Base-by-base conservation (phyloP, 2,797 vertebrate species). In the Bradypus variegatus region DNA sequence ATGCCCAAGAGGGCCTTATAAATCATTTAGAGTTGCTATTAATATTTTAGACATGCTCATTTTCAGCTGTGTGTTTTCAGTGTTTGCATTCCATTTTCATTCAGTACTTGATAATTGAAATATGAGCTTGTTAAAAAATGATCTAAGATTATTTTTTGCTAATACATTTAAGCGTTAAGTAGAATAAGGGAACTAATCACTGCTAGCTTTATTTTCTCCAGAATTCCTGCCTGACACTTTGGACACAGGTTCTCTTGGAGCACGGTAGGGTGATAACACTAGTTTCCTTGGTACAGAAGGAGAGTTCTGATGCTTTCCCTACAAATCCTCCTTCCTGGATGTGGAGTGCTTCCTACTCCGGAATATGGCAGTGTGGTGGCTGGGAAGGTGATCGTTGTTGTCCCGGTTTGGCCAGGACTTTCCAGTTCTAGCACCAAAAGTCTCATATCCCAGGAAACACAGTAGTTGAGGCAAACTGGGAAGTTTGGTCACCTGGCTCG, bases 21-120 rank as follows among this genome's bases (percentile, higher is more conserved):
- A 96, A 96, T 96, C 94, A 95, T 95, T 96, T 86, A 95, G 80
- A 91, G 88, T 75, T 94, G 88, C 73, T 91, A 95, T 96, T 93
- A 96, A 95, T 96, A 94, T 95, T 96, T 96, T 67, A 95, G 92
- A 84, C 86, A 21, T 89, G 94, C 90, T 94, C 93, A 89, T 92
- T 95, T 95, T 96, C 94, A 95, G 91, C 90, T 90, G 72, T 79
- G 72, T 96, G 93, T 94, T 86, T 90, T 96, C 90, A 95, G 88
- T 82, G 80, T 95, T 96, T 96, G 90, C 72, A 67, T 95, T 92
- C 69, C 64, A 84, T 93, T 95, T 96, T 94, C 94, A 96, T 91
- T 91, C 80, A 93, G 55, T 58, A 89, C 76, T 95, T 94, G 91
- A 76, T 95, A 91, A 96, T 90, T 94, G 95, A 95, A 94, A 94